phyloP scores from a whole-genome alignment of 2,113 vertebrate genomes.

The Genyomyrus donnyi region DNA sequence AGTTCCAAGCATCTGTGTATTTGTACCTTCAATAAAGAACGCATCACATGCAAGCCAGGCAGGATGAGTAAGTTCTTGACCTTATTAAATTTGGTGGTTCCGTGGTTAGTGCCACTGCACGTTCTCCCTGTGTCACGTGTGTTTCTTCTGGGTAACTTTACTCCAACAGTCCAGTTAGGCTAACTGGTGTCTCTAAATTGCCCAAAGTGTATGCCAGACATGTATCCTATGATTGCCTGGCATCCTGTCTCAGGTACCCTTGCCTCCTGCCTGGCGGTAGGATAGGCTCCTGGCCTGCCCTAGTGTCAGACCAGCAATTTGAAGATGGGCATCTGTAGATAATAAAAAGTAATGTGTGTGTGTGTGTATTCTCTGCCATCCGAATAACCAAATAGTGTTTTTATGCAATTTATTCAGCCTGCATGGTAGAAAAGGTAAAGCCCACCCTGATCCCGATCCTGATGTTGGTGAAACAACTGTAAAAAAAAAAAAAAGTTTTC shows the following conservation, averaged over 20 bases:
- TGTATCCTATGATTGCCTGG: not conserved
- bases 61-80: not conserved
- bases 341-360: not conserved
- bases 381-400: not conserved
- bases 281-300: not conserved
- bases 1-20: not conserved
- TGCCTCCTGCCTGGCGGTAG: not conserved
- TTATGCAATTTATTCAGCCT: not conserved
- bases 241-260: not conserved
- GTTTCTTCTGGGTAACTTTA: not conserved
- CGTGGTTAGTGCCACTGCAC: not conserved
- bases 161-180: not conserved
- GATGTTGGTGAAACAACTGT: not conserved
- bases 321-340: not conserved
- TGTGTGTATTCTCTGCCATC: not conserved
- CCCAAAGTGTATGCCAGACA: not conserved
- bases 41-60: not conserved
- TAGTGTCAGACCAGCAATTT: not conserved
- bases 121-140: not conserved
- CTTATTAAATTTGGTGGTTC: not conserved
- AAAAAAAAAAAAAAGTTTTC: not conserved
- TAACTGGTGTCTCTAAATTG: not conserved
- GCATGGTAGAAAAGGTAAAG: not conserved
- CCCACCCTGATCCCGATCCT: not conserved
- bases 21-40: not conserved